These are phyloP conservation scores for Schmidtea mediterranea DNA, from an alignment of 1,140 invertebrate genomes.

Conservation along the genomic window DNA sequence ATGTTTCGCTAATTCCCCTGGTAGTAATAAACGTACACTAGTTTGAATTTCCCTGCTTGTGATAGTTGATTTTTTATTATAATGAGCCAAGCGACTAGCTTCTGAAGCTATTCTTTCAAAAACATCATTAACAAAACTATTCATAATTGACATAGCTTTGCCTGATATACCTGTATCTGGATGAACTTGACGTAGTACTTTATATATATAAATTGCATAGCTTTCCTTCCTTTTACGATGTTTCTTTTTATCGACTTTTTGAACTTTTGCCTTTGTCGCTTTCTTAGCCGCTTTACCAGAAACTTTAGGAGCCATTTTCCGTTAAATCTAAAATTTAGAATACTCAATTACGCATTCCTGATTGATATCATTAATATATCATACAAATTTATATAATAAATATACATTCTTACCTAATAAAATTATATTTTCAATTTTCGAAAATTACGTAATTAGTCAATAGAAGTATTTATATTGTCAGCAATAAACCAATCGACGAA, in stretches of 20 bases:
- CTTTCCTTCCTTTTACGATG: constrained; percentile 33
- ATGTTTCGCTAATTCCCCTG: constrained; percentile 36
- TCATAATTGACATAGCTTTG: constrained; percentile 24
- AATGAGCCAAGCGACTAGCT: constrained; percentile 19
- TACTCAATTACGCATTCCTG: no score
- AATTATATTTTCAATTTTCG: no score
- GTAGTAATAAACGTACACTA: constrained; percentile 33
- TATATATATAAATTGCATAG: constrained; percentile 43
- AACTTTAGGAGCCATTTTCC: background rate
- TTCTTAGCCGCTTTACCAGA: constrained; percentile 2
- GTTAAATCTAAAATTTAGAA: no score
- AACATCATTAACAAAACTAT: constrained; percentile 27
- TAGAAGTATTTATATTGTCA: no score
- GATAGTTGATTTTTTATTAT: constrained; percentile 27
- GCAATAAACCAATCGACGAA: no score
- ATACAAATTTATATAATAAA: no score
- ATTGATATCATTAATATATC: no score
- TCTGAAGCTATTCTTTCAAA: constrained; percentile 27
- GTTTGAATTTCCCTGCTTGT: constrained; percentile 37
- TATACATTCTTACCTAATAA: no score
- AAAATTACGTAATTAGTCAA: no score
- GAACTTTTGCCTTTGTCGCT: background rate
- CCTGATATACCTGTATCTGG: constrained; percentile 38
- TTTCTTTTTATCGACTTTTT: constrained; percentile 1
- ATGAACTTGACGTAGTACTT: constrained; percentile 42